Base-by-base conservation (phyloP, 2,797 vertebrate genomes). In the Xyrichtys novacula region DNA sequence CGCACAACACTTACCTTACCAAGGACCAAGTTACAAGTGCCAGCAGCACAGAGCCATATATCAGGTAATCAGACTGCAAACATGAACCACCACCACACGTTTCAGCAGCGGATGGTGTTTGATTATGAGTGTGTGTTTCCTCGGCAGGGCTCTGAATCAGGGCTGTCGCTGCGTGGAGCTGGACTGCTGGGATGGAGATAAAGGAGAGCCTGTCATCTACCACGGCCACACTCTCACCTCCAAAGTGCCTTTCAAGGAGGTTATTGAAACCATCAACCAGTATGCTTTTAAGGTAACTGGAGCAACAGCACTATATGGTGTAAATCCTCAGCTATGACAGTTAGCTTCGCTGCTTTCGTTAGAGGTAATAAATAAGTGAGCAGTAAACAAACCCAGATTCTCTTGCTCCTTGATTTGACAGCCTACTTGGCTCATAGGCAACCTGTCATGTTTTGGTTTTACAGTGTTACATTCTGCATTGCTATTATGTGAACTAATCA, bases 141-240 rank as follows among this genome's bases (percentile, higher is more conserved):
- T 48, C 19, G 25, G 2, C 82, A 99, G 98, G 81, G 98, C 95
- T 28, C 94, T 99, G 68, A 93, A 93, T 80, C 95, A 97, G 26
- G 97, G 98, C 11, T 99, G 98, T 55, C 96, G 97, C 60, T 99
- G 97, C 6, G 97, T 99, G 87, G 97, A 99, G 89, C 92, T 98
- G 78, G 97, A 99, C 91, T 98, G 97, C 86, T 99, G 97, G 98
- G 98, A 99, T 28, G 98, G 98, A 7, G 93, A 96, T 0, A 95
- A 95, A 0, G 96, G 96, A 2, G 97, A 99, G 10, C 97, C 98
- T 0, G 19, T 97, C 7, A 95, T 99, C 74, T 99, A 95, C 88
- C 97, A 99, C 0, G 98, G 97, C 59, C 96, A 96, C 93, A 98
- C 97, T 0, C 91, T 99, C 50, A 99, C 97, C 85, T 97, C 97